These are phyloP conservation scores for Peromyscus nudipes DNA, from an alignment of 2,797 vertebrate genomes.

Conservation along the genomic window DNA sequence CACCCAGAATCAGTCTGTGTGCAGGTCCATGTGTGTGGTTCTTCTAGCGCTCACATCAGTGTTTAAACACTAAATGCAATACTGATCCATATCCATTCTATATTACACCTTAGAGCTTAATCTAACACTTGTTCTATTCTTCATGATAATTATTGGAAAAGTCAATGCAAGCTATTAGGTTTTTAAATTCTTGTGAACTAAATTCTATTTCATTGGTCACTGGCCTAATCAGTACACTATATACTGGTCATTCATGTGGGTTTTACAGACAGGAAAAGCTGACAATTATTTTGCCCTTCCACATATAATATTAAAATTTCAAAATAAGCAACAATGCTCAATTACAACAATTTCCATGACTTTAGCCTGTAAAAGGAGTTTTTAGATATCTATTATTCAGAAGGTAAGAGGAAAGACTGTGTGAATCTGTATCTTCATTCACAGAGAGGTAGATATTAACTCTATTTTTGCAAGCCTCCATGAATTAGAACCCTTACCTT, in stretches of 20 bases:
- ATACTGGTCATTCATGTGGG: background rate
- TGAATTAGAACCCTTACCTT: slow-evolving; percentile 54
- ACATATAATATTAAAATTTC: background rate
- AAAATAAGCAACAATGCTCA: background rate
- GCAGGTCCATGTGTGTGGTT: no score
- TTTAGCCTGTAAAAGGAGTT: background rate
- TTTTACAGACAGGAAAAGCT: background rate
- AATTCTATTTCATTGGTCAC: background rate
- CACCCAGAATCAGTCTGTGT: no score
- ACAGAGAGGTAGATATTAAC: slow-evolving; percentile 48
- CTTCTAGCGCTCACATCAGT: no score
- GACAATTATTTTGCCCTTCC: background rate
- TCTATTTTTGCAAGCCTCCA: slow-evolving; percentile 30
- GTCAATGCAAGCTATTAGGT: background rate
- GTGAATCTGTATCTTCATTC: slow-evolving; percentile 38
- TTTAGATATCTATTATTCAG: background rate
- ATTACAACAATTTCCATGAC: slow-evolving; percentile 13
- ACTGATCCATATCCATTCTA: background rate
- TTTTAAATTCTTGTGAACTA: background rate
- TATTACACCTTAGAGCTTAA: background rate
- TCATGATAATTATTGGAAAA: background rate
- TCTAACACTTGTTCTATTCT: background rate
- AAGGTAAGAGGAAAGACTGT: slow-evolving; percentile 45
- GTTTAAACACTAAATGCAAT: no score
- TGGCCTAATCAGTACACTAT: background rate